Evolutionary conservation across 2,888 invertebrate species (phyloP).

Genomic region (Camptogramma bilineatum): DNA sequence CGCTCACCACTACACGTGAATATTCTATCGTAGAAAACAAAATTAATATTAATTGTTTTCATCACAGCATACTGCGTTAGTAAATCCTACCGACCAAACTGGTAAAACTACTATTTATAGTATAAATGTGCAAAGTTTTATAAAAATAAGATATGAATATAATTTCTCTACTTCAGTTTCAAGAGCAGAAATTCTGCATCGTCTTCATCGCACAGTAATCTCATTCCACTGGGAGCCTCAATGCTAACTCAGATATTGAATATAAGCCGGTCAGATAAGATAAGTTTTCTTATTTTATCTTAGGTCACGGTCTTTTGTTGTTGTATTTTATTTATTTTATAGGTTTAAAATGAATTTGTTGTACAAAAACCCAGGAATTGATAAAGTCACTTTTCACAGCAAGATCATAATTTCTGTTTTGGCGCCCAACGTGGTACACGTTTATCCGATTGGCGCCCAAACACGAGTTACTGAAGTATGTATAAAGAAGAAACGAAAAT

Average conservation of each 20-base stretch:
- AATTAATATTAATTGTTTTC: too few species aligned
- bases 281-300: conserved; percentile 4
- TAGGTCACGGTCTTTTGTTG: not conserved
- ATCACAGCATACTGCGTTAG: too few species aligned
- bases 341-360: not conserved
- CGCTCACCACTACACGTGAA: too few species aligned
- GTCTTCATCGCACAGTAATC: conserved; percentile 7
- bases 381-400: not conserved
- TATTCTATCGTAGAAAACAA: too few species aligned
- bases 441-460: not conserved
- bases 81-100: too few species aligned
- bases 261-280: conserved; percentile 9
- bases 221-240: not conserved
- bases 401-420: not conserved
- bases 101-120: too few species aligned
- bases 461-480: not conserved
- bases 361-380: not conserved
- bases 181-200: not conserved
- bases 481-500: not conserved
- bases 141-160: not conserved
- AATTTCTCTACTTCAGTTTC: conserved; percentile 1
- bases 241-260: conserved; percentile 11
- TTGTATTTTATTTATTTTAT: not conserved
- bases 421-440: not conserved
- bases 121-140: too few species aligned